Conservation (phyloP, 2,888 invertebrate species). For the Slavum lentiscoides region DNA sequence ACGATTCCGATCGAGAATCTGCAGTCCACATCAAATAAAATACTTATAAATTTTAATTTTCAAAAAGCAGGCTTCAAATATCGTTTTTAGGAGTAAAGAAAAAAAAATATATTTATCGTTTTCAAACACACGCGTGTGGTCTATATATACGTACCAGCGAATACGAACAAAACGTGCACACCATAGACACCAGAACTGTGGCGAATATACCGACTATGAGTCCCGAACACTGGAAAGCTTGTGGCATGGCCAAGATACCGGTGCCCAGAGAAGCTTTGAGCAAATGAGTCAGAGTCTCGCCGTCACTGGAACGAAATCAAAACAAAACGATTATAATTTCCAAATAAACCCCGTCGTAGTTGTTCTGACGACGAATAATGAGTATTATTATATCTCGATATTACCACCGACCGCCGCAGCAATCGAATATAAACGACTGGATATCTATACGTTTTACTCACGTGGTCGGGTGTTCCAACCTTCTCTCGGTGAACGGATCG, state of each 20-base stretch:
- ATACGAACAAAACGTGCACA: conserved; percentile 95
- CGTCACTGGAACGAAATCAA: conserved; percentile 69
- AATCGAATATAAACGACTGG: no score
- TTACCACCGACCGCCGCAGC: neutral
- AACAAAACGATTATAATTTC: no score
- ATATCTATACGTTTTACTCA: conserved; percentile 63
- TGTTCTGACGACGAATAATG: no score
- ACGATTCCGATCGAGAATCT: no score
- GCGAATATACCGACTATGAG: conserved; percentile 81
- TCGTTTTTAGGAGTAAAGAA: no score
- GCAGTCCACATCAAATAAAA: no score
- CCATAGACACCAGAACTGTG: conserved; percentile 80
- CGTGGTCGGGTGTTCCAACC: conserved; percentile 78
- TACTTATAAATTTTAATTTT: no score
- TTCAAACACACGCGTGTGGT: no score
- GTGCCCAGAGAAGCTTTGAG: conserved; percentile 95
- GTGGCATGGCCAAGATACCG: conserved; percentile 92
- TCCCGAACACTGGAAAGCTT: conserved; percentile 86
- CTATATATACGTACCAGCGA: conserved; percentile 70
- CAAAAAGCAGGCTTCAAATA: no score
- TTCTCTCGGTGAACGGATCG: conserved; percentile 76
- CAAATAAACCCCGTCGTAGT: no score
- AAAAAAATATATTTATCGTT: no score
- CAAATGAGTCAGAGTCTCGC: conserved; percentile 88
- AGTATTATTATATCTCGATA: neutral